Evolutionary conservation across 2,888 invertebrate species (phyloP).

Genomic region (Yponomeuta evonymella): DNA sequence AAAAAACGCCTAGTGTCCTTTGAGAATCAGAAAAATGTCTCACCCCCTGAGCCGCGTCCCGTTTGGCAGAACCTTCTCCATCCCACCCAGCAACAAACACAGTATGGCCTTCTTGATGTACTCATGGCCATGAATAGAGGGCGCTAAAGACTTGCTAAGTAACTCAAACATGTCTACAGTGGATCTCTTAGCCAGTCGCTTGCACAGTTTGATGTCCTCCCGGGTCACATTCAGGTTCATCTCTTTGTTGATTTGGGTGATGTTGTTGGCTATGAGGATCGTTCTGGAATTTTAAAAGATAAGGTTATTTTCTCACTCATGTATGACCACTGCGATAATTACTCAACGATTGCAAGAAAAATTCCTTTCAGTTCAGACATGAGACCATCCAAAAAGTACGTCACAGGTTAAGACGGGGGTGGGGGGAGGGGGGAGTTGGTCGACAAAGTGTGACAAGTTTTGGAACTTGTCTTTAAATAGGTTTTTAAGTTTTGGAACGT

Average conservation of each 20-base stretch:
- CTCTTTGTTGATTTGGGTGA: slow-evolving; percentile 93
- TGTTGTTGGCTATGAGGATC: slow-evolving; percentile 94
- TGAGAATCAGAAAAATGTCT: slow-evolving; percentile 24
- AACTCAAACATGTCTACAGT: slow-evolving; percentile 90
- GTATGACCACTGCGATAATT: too few species aligned
- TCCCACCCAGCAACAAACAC: slow-evolving; percentile 94
- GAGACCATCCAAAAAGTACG: too few species aligned
- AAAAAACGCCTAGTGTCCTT: neutral
- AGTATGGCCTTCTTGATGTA: slow-evolving; percentile 97
- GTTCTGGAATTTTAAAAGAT: slow-evolving; percentile 76
- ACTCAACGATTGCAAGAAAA: too few species aligned
- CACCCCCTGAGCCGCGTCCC: slow-evolving; percentile 93
- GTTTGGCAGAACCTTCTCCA: slow-evolving; percentile 94
- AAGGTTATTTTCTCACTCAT: neutral
- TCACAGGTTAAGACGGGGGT: too few species aligned
- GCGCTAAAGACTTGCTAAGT: slow-evolving; percentile 94
- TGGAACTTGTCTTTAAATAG: too few species aligned
- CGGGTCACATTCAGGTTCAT: slow-evolving; percentile 84
- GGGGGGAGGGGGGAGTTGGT: too few species aligned
- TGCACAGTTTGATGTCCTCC: slow-evolving; percentile 93
- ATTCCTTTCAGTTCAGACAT: too few species aligned
- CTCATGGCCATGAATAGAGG: slow-evolving; percentile 98
- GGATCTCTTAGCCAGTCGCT: slow-evolving; percentile 83
- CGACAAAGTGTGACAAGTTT: too few species aligned
- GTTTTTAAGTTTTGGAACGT: too few species aligned